phyloP scores from a whole-genome alignment of 2,797 vertebrate genomes.

The Loris lydekkerianus region DNA sequence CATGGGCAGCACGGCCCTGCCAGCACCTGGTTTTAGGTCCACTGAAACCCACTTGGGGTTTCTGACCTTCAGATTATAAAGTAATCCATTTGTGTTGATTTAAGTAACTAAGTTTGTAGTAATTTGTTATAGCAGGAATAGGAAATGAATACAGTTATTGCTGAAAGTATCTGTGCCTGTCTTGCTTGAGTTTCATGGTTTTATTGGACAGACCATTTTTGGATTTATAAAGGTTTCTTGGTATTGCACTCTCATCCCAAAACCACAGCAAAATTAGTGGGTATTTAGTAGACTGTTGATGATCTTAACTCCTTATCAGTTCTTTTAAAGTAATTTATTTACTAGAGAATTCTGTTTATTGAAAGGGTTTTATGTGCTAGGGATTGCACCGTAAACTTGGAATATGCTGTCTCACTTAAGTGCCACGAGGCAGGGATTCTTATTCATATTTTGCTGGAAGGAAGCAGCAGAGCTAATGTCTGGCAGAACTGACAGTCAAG shows the following conservation, averaged over 20 bases:
- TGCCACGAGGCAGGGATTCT: neutral
- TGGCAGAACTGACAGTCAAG: neutral
- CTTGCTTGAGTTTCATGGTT: neutral
- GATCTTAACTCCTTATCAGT: neutral
- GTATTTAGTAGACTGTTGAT: neutral
- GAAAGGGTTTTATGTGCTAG: neutral
- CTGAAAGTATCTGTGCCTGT: neutral
- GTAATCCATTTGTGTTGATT: neutral
- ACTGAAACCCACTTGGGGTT: neutral
- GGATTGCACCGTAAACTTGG: neutral
- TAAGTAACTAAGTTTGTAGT: neutral
- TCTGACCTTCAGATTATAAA: neutral
- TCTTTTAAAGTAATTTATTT: neutral
- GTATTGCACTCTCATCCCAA: neutral
- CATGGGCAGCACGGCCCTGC: neutral
- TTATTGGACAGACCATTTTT: neutral
- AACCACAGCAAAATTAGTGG: neutral
- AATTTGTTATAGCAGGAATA: neutral
- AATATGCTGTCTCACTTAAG: neutral
- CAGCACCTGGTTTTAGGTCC: neutral
- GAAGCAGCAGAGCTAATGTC: rapidly evolving
- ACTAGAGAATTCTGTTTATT: neutral
- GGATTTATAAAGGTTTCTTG: neutral
- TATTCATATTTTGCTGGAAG: neutral
- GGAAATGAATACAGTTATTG: neutral